Base-by-base conservation (phyloP, 23 tunicate genomes). In the Aplidium turbinatum region DNA sequence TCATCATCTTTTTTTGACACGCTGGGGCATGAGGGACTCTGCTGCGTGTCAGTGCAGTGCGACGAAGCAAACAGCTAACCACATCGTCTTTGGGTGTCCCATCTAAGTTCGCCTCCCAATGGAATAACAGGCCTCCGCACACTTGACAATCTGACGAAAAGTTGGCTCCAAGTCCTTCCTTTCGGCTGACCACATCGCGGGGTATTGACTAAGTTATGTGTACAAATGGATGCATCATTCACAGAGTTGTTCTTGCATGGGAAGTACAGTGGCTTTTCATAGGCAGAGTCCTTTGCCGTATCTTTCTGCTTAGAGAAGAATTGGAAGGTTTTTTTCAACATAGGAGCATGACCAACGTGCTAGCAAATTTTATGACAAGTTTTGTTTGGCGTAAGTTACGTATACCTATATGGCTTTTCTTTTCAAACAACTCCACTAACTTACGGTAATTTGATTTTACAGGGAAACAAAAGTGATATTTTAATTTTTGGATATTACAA, bases 181-280 rank as follows among this genome's bases (percentile, higher is more conserved):
- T n/a, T n/a, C n/a, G n/a, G n/a, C n/a, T n/a, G n/a, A n/a, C n/a
- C n/a, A n/a, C n/a, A n/a, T n/a, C 50, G 72, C 72, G 38, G 72
- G 31, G 38, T 65, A 65, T 65, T 65, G 50, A 18, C 50, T 36
- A 65, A 65, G 50, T 35, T 65, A 30, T 65, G 72, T 65, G 72
- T 36, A 65, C 33, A 65, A 36, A 65, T 65, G 72, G 72, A 65
- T 65, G 72, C 22, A 30, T 65, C 72, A 65, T 65, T 38, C 72
- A 35, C 48, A 13, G 50, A 65, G 38, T 65, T 65, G 72, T 50
- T 65, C 50, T 36, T 65, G 50, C 72, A 65, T 65, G 38, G 27
- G 24, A 65, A 65, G 50, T 65, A 65, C 5, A 11, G 72, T 65
- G 72, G 72, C 72, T 35, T 18, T 65, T 50, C 72, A 65, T 48